These are phyloP conservation scores for Venustaconcha ellipsiformis DNA, from an alignment of 1,140 invertebrate genomes.

Conservation along the genomic window DNA sequence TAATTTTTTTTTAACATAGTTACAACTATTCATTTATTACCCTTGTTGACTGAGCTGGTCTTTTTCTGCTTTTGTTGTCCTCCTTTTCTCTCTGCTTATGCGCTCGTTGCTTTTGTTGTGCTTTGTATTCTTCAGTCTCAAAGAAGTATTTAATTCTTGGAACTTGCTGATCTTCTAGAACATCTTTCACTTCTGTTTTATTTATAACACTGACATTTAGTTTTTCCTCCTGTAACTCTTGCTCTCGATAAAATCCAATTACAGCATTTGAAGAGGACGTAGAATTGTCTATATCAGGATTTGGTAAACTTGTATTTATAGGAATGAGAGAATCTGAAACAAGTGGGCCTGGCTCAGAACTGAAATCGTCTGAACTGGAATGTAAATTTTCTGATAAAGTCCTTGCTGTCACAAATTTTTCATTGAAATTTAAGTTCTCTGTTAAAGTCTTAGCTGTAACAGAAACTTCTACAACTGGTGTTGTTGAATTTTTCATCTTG, in stretches of 20 bases:
- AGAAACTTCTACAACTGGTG: not conserved
- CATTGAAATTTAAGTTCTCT: not conserved
- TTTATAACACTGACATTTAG: too few species aligned
- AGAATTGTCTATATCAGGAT: too few species aligned
- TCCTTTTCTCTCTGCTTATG: not conserved
- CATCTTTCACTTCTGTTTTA: too few species aligned
- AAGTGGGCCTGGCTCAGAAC: too few species aligned
- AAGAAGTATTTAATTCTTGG: conserved; percentile 42
- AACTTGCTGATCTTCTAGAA: not conserved
- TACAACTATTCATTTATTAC: not conserved
- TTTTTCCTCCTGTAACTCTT: too few species aligned
- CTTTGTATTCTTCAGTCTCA: conserved; percentile 15
- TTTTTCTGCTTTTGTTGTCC: conserved; percentile 3
- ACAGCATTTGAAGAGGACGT: too few species aligned
- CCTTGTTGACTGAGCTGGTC: not conserved
- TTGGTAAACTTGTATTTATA: too few species aligned
- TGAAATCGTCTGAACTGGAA: not conserved
- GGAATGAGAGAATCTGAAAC: too few species aligned
- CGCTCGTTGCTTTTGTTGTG: conserved; percentile 17
- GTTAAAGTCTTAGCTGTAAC: not conserved
- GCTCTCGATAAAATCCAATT: too few species aligned
- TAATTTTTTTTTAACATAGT: too few species aligned
- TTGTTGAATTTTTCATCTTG: not conserved
- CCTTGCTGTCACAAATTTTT: not conserved
- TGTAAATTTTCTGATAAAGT: not conserved